Evolutionary conservation across 35 echinoderm and acorn worm species (phyloP), one percentile per base, ranked within the genome.

Genomic region (Ophioderma brevispina): DNA sequence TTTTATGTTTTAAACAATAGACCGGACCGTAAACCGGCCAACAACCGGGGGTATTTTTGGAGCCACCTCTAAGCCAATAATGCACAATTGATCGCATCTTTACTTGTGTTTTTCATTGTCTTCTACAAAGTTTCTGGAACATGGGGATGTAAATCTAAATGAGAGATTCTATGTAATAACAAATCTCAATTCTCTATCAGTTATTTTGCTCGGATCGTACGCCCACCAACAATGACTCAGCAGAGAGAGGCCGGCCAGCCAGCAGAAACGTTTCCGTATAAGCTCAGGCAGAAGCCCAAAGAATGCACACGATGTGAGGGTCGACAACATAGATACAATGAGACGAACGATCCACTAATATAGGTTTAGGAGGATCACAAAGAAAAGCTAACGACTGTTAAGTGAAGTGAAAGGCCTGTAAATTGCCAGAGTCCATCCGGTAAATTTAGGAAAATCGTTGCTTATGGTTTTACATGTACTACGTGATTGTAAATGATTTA

Each of bases 201-300:
- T 25, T 85, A 79, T 55, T 91, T 36, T 38, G 42, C 64, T 13
- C 76, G 19, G 75, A 59, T 85, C 33, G 32, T 85, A 85, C 83
- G 63, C 8, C 10, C 83, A 85, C 35, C 21, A 14, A 13, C 43
- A 32, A 37, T 40, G 40, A 17, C 70, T 52, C 90, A 88, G 40
- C 76, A 64, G 70, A 23, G 80, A 76, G 25, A 64, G 37, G 40
- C 76, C n/a, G n/a, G 0, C 64, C 75, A 41, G 85, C 76, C n/a
- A 0, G 94, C 87, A 2, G 91, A 96, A 39, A 89, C 3, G 94
- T 96, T 31, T 96, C 91, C 0, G 94, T 95, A 95, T 95, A 79
- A 95, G 89, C 80, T 81, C 87, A 70, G 59, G 79, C 80, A 38
- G 81, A 93, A 63, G 76, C 82, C 4, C 91, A 87, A 25, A 40